Conservation (phyloP, 2,797 vertebrate genomes). For the Ctenochaetus hawaiiensis region DNA sequence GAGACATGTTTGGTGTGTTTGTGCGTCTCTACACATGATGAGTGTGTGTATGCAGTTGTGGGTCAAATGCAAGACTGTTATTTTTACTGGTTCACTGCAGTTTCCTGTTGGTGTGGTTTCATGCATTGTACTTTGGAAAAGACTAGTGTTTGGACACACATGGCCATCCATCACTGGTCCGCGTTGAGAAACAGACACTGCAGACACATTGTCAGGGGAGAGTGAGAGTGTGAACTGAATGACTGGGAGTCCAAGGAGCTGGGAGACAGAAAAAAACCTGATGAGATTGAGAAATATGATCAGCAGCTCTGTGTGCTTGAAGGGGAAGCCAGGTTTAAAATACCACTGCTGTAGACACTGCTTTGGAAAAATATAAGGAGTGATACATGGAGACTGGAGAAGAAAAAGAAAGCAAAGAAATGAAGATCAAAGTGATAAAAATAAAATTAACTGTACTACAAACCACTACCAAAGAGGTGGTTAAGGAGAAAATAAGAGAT, state of each 20-base stretch:
- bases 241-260: not conserved
- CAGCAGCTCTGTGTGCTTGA: slow-evolving; percentile 28
- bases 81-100: slow-evolving; percentile 35
- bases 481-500: not conserved
- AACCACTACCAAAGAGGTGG: not conserved
- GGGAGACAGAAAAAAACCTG: slow-evolving; percentile 7
- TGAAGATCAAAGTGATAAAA: not conserved
- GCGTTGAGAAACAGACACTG: slow-evolving; percentile 43
- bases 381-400: not conserved
- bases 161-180: slow-evolving; percentile 43
- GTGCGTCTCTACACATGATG: not conserved
- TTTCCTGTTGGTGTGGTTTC: slow-evolving; percentile 63
- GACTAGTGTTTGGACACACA: slow-evolving; percentile 16
- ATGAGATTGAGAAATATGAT: slow-evolving; percentile 42
- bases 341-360: slow-evolving; percentile 12
- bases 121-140: slow-evolving; percentile 55
- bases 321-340: slow-evolving; percentile 37
- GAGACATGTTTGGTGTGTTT: not conserved
- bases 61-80: slow-evolving; percentile 14
- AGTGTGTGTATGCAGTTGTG: slow-evolving; percentile 1
- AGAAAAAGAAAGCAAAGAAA: slow-evolving; percentile 1
- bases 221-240: slow-evolving; percentile 13
- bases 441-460: not conserved
- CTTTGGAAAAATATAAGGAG: slow-evolving; percentile 1
- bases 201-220: slow-evolving; percentile 14